Evolutionary conservation across 1,140 invertebrate species (phyloP).

Genomic region (Pseudomyrmex sp.): DNA sequence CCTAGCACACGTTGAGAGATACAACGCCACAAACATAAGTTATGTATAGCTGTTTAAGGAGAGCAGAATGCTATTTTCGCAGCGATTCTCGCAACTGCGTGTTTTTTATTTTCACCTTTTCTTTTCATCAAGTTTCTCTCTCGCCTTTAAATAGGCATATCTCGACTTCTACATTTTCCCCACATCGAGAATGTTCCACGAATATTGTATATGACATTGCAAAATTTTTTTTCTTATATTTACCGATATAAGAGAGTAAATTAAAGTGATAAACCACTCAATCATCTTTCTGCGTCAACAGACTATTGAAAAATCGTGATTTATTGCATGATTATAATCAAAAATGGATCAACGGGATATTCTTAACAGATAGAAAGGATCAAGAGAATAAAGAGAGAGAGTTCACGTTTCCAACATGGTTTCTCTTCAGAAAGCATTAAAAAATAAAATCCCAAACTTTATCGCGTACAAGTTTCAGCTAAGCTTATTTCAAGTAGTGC

Average conservation of each 20-base stretch:
- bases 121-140: not conserved
- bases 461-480: conserved; percentile 18
- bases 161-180: conserved; percentile 30
- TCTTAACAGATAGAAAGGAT: not conserved
- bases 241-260: no score
- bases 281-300: no score
- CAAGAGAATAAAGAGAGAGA: not conserved
- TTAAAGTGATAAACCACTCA: no score
- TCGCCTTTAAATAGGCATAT: not conserved
- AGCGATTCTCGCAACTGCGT: conserved; percentile 1
- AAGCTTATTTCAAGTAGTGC: not conserved
- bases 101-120: not conserved
- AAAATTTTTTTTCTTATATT: not conserved
- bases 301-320: no score
- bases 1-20: conserved; percentile 38
- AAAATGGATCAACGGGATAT: not conserved
- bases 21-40: conserved; percentile 53
- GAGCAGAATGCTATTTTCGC: conserved; percentile 40
- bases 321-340: not conserved
- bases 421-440: conserved; percentile 7
- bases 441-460: conserved; percentile 17
- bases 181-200: not conserved
- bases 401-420: not conserved
- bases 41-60: conserved; percentile 48
- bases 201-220: not conserved